A percentile compares a stretch with the other conserved stretches of the same genome.
These are phyloP conservation scores for Lithophane leautieri DNA, from an alignment of 2,888 invertebrate species.

Conservation along the genomic window DNA sequence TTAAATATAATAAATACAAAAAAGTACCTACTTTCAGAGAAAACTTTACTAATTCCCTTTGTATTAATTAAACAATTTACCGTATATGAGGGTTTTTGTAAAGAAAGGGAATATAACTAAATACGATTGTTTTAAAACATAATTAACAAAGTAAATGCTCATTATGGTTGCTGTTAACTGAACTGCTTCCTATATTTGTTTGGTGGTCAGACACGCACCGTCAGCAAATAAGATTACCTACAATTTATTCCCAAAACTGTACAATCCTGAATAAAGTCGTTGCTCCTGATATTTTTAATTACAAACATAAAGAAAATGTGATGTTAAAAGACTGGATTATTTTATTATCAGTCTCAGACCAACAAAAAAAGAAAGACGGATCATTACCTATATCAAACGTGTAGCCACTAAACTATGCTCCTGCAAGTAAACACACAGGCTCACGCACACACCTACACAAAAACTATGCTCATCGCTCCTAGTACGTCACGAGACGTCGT, in stretches of 20 bases:
- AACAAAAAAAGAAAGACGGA: too few species aligned
- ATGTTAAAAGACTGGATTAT: background rate
- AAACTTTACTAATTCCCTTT: background rate
- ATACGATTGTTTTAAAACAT: background rate
- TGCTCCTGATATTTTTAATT: background rate
- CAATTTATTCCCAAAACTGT: background rate
- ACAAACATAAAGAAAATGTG: conserved; percentile 3
- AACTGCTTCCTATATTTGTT: conserved; percentile 16
- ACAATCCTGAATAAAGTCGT: conserved; percentile 1
- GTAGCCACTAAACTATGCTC: too few species aligned
- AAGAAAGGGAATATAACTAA: background rate
- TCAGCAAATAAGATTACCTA: background rate
- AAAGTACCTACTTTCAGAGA: background rate
- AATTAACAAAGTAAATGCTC: conserved; percentile 10
- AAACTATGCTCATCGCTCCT: too few species aligned
- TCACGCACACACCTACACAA: too few species aligned
- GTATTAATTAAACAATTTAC: background rate
- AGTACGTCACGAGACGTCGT: too few species aligned
- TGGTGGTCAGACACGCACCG: background rate
- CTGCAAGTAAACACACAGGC: too few species aligned
- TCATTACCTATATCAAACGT: too few species aligned
- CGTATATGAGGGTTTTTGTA: background rate
- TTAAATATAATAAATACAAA: background rate
- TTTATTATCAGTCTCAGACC: background rate
- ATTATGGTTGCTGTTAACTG: background rate